These are phyloP conservation scores for Glaucomys volans DNA, from an alignment of 2,113 vertebrate species.

Conservation along the genomic window DNA sequence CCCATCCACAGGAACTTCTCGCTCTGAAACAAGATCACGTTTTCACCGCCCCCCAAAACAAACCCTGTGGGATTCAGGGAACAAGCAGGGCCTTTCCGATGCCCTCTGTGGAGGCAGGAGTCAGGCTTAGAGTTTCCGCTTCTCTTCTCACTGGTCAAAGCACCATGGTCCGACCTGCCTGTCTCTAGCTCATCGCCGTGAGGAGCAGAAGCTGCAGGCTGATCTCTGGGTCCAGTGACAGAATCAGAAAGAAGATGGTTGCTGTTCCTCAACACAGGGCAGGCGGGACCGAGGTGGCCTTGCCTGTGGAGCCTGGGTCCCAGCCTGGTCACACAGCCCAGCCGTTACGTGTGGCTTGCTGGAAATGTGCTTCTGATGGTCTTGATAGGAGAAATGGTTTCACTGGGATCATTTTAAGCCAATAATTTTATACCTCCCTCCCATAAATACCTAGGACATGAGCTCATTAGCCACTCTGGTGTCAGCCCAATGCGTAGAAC, in stretches of 20 bases:
- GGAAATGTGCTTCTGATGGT: conserved; percentile 70
- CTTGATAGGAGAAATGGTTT: conserved; percentile 59
- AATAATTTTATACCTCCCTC: conserved; percentile 57
- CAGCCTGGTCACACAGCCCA: conserved; percentile 25
- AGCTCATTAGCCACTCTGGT: conserved; percentile 52
- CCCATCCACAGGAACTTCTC: background rate
- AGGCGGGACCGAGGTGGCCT: too few species aligned
- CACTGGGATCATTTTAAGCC: conserved; percentile 54
- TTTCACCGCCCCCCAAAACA: background rate
- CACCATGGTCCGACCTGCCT: background rate
- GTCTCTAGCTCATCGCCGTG: conserved; percentile 30
- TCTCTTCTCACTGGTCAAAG: conserved; percentile 33
- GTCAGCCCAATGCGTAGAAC: conserved; percentile 66
- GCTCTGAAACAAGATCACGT: background rate
- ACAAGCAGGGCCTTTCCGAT: conserved; percentile 23
- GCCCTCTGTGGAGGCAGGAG: conserved; percentile 55
- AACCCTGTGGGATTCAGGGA: conserved; percentile 18
- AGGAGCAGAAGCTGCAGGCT: conserved; percentile 53
- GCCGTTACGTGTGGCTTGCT: conserved; percentile 47
- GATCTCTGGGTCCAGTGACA: conserved; percentile 34
- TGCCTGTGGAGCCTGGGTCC: background rate
- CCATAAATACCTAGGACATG: conserved; percentile 53
- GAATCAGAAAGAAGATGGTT: background rate
- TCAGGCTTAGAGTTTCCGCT: background rate
- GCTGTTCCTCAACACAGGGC: background rate